Percentiles rank a stretch among this genome's conserved stretches.
Evolutionary conservation across 2,113 vertebrate species (phyloP).

Genomic region (Grus americana): DNA sequence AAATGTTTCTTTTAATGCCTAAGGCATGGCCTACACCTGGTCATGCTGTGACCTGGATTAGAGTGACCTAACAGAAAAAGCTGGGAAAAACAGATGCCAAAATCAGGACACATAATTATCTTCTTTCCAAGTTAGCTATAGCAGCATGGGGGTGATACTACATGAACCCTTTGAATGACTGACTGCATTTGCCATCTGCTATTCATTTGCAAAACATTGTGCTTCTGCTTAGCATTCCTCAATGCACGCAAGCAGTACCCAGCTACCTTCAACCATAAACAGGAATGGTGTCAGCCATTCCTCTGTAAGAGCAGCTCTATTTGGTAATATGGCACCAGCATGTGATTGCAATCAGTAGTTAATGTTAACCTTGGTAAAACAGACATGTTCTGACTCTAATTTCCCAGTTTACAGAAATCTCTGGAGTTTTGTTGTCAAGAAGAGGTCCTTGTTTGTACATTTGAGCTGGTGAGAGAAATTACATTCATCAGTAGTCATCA

Average conservation of each 20-base stretch:
- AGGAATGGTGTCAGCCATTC: not conserved
- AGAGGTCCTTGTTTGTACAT: not conserved
- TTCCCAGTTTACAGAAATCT: not conserved
- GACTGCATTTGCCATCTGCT: slow-evolving; percentile 42
- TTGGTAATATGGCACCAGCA: not conserved
- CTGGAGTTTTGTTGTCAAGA: not conserved
- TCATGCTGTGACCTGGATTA: not conserved
- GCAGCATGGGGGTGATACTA: not conserved
- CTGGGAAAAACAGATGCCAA: slow-evolving; percentile 14
- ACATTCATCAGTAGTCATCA: not conserved
- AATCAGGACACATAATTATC: slow-evolving; percentile 22
- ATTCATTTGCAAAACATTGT: not conserved
- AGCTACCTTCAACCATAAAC: not conserved
- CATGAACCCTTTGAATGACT: not conserved
- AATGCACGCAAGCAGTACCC: accelerated
- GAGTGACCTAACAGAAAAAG: not conserved
- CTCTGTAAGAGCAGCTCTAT: not conserved
- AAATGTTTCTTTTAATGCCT: not conserved
- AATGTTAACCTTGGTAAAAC: not conserved
- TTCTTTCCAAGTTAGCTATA: not conserved
- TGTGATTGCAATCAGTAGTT: not conserved
- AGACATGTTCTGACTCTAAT: not conserved
- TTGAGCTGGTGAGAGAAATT: not conserved
- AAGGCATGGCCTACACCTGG: not conserved
- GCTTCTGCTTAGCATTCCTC: not conserved